A percentile compares a stretch with the other conserved stretches of the same genome.
These are phyloP conservation scores for Himalopsyche japonica DNA, from an alignment of 2,888 invertebrate species.

Conservation along the genomic window DNA sequence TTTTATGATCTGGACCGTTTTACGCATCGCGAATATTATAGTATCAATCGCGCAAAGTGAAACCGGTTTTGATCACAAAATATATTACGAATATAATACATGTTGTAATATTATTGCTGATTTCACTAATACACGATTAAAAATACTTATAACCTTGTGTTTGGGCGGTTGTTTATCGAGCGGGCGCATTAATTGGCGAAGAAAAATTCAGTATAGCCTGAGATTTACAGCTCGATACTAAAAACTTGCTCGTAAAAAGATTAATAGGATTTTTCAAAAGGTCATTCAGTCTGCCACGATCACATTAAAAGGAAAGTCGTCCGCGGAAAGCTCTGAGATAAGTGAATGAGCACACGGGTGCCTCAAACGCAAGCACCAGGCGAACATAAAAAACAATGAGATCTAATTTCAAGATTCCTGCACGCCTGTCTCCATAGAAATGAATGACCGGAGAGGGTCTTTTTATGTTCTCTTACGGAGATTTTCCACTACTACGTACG, in stretches of 20 bases:
- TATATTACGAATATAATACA: too few relatives aligned
- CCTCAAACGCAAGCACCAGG: constrained; percentile 15
- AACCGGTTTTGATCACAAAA: too few relatives aligned
- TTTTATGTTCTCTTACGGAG: constrained; percentile 29
- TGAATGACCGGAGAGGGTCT: constrained; percentile 26
- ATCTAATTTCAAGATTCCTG: constrained; percentile 39
- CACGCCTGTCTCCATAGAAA: constrained; percentile 34
- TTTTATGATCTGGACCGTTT: too few relatives aligned
- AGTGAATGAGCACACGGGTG: constrained; percentile 5
- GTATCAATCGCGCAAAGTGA: too few relatives aligned
- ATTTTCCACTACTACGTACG: constrained; percentile 13
- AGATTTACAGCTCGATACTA: constrained; percentile 1
- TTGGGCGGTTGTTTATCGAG: neutral
- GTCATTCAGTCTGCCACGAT: constrained; percentile 8
- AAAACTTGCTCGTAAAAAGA: constrained; percentile 22
- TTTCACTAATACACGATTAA: too few relatives aligned
- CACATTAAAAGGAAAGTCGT: neutral
- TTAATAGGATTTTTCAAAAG: constrained; percentile 18
- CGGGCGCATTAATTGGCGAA: constrained; percentile 11
- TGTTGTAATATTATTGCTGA: too few relatives aligned
- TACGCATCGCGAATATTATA: too few relatives aligned
- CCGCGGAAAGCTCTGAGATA: neutral
- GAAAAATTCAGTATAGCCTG: neutral
- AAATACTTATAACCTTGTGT: too few relatives aligned
- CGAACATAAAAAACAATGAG: constrained; percentile 38